phyloP scores from a whole-genome alignment of 37 sponge, comb jelly and placozoan species.

The Hormiphora californensis region DNA sequence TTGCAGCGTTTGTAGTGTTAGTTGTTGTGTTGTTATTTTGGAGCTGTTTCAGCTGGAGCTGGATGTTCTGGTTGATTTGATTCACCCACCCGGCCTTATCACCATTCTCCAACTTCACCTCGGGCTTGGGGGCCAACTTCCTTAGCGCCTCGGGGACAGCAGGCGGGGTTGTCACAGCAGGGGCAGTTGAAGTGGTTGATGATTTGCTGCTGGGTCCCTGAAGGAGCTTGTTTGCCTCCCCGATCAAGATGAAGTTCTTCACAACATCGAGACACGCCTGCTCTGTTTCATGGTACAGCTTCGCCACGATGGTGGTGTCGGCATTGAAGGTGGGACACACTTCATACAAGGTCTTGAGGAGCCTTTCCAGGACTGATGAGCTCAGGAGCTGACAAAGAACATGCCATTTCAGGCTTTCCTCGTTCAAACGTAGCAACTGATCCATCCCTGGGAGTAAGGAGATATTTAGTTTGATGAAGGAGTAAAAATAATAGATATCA shows the following conservation, averaged over 20 bases:
- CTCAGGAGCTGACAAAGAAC: slow-evolving; percentile 38
- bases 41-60: slow-evolving; percentile 45
- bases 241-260: slow-evolving; percentile 55
- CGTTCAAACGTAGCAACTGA: slow-evolving; percentile 42
- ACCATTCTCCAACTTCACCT: slow-evolving; percentile 24
- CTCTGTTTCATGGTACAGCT: slow-evolving; percentile 44
- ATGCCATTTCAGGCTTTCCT: slow-evolving; percentile 47
- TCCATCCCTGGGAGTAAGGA: slow-evolving; percentile 53
- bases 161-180: background rate
- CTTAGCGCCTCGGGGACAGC: background rate
- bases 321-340: slow-evolving; percentile 52
- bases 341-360: slow-evolving; percentile 30
- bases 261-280: slow-evolving; percentile 49
- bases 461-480: no score
- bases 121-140: slow-evolving; percentile 20
- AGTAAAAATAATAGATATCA: no score
- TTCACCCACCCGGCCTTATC: slow-evolving; percentile 25
- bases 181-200: background rate
- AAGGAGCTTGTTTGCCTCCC: slow-evolving; percentile 45
- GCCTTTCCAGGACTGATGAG: slow-evolving; percentile 48
- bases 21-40: no score
- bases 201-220: background rate
- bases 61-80: slow-evolving; percentile 54
- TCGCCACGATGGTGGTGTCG: slow-evolving; percentile 40
- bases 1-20: no score